Base-by-base conservation (phyloP, 2,113 vertebrate genomes). In the Turdus rufiventris region DNA sequence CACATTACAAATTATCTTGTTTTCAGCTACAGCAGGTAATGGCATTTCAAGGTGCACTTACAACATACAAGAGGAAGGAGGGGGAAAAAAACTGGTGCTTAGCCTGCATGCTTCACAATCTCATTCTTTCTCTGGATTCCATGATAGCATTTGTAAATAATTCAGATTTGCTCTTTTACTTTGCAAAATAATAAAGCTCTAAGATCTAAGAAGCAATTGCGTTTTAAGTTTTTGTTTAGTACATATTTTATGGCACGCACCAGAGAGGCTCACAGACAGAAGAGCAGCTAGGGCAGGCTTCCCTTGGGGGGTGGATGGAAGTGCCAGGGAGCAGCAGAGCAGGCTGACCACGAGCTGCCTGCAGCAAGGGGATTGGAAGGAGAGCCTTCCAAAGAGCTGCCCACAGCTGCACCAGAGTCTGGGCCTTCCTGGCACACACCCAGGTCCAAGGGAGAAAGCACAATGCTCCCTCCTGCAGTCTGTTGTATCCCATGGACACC, bases 1-100 rank as follows among this genome's bases (percentile, higher is more conserved):
- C 65, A 96, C 92, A 85, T 96, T 98, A 98, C 95, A 98, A 98
- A 98, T 96, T 96, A 97, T 97, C 92, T 97, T 92, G 90, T 51
- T 88, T 94, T 92, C 88, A 92, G 93, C 91, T 97, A 96, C 63
- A 96, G 88, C 87, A 96, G 88, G 88, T 95, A 97, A 97, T 79
- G 87, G 91, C 96, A 96, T 97, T 98, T 97, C 96, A 97, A 97
- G 96, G 96, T 95, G 62, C 77, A 73, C 17, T 47, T 62, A 63
- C 12, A 93, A 65, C 36, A 79, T 5, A 31, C 38, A 8, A 51
- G 50, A 50, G 25, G 25, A 51, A 26, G 50, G 21, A n/a, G 19
- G 5, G 38, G 38, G 5, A 8, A 53, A 58, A 54, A 36, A 45
- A 73, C 48, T 15, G 9, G 33, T 1, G 4, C 17, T 77, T 71